phyloP scores from a whole-genome alignment of 2,113 vertebrate species.

The Emydocephalus ijimae region DNA sequence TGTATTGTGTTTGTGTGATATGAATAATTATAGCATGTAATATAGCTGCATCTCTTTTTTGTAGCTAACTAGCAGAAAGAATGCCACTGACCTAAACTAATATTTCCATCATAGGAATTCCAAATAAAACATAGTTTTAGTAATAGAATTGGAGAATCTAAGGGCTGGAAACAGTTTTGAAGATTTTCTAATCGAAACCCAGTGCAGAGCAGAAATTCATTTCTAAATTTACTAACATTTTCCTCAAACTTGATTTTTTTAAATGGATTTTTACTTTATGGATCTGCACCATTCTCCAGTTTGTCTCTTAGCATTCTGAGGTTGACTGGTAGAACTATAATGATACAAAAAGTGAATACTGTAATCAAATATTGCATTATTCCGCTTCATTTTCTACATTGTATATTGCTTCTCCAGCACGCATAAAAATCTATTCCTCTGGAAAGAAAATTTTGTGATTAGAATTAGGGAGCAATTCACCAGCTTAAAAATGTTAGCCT shows the following conservation, averaged over 20 bases:
- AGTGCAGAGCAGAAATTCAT: neutral
- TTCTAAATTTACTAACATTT: neutral
- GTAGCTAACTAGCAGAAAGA: neutral
- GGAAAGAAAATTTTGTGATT: neutral
- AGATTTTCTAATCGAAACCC: neutral
- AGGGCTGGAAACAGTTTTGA: neutral
- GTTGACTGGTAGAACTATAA: neutral
- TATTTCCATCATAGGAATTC: neutral
- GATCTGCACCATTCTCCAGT: neutral
- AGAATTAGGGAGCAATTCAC: neutral
- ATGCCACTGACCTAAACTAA: neutral
- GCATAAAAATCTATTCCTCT: neutral
- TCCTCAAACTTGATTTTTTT: neutral
- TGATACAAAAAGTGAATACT: neutral
- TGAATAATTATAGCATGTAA: neutral
- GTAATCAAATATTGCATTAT: accelerated
- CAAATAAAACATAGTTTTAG: neutral
- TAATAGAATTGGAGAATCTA: neutral
- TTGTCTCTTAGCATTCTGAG: accelerated
- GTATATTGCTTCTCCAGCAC: neutral
- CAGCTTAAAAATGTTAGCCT: neutral
- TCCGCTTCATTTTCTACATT: neutral
- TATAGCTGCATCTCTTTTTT: neutral
- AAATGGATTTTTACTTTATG: neutral
- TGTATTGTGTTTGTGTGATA: neutral